Evolutionary conservation across 2,888 invertebrate genomes (phyloP).

Genomic region (Acronicta aceris): DNA sequence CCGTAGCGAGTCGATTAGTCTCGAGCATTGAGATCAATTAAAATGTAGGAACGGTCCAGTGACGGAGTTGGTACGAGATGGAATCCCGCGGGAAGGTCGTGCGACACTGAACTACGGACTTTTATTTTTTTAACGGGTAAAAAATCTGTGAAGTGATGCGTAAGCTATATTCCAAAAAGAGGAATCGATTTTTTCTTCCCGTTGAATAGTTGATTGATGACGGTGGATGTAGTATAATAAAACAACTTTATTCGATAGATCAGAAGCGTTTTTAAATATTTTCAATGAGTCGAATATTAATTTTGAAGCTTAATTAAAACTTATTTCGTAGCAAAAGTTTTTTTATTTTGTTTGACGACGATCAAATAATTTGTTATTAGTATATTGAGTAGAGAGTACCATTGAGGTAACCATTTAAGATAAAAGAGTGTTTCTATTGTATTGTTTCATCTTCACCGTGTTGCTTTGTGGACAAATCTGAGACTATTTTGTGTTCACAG

Average conservation of each 20-base stretch:
- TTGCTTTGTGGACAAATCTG: too few relatives aligned
- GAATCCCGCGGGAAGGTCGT: slow-evolving; percentile 83
- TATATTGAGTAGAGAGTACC: too few relatives aligned
- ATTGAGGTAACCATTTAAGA: too few relatives aligned
- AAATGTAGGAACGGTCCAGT: slow-evolving; percentile 75
- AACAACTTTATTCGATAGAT: slow-evolving; percentile 19
- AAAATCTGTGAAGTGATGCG: slow-evolving; percentile 53
- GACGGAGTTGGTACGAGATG: slow-evolving; percentile 76
- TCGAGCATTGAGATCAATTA: slow-evolving; percentile 87
- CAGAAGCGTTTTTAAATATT: slow-evolving; percentile 12
- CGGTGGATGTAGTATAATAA: slow-evolving; percentile 29
- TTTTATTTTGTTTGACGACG: too few relatives aligned
- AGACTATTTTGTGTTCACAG: too few relatives aligned
- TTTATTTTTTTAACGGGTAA: slow-evolving; percentile 31
- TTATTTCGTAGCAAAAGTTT: slow-evolving; percentile 2
- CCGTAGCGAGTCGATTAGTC: slow-evolving; percentile 84
- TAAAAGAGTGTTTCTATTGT: too few relatives aligned
- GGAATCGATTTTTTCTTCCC: slow-evolving; percentile 28
- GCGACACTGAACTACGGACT: slow-evolving; percentile 68
- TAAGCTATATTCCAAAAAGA: slow-evolving; percentile 52
- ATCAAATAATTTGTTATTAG: too few relatives aligned
- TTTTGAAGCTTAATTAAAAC: slow-evolving; percentile 5
- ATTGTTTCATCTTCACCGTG: too few relatives aligned
- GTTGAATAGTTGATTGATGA: slow-evolving; percentile 55
- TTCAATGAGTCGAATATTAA: slow-evolving; percentile 16